Percentiles rank a stretch among this genome's conserved stretches.
phyloP scores from a whole-genome alignment of 2,797 vertebrate genomes.

The Cynodonichthys magdalenae region DNA sequence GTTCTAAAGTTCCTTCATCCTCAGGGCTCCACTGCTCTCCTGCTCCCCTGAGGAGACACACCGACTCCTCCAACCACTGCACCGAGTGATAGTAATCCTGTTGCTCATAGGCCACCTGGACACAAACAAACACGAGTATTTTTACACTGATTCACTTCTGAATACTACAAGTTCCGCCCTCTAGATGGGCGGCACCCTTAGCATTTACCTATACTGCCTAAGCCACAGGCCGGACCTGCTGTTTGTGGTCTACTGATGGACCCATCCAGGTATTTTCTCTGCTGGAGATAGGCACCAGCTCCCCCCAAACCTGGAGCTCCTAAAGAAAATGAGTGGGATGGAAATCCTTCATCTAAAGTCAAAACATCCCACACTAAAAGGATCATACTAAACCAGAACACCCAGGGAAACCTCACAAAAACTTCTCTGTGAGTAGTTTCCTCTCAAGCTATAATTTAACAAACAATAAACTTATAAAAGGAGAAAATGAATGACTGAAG shows the following conservation, averaged over 20 bases:
- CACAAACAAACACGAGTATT: background rate
- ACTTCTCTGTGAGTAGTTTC: background rate
- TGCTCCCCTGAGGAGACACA: conserved; percentile 84
- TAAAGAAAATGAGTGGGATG: no score
- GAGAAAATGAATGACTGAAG: conserved; percentile 1
- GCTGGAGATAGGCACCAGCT: no score
- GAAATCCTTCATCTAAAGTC: no score
- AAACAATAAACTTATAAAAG: conserved; percentile 31
- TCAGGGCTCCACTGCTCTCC: conserved; percentile 85
- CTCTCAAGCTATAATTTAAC: background rate
- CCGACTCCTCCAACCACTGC: conserved; percentile 91
- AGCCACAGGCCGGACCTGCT: no score
- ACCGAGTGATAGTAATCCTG: conserved; percentile 94
- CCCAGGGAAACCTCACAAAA: background rate
- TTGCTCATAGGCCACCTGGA: conserved; percentile 91
- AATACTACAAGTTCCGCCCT: background rate
- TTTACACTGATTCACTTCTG: background rate
- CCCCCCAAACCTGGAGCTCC: no score
- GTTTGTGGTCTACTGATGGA: no score
- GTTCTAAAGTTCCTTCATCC: conserved; percentile 88
- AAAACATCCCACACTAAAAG: no score
- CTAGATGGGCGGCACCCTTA: no score
- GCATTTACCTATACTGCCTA: no score
- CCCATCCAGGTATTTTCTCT: no score
- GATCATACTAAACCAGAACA: background rate